Base-by-base conservation (phyloP, 2,888 invertebrate genomes). In the Philereme transversata region DNA sequence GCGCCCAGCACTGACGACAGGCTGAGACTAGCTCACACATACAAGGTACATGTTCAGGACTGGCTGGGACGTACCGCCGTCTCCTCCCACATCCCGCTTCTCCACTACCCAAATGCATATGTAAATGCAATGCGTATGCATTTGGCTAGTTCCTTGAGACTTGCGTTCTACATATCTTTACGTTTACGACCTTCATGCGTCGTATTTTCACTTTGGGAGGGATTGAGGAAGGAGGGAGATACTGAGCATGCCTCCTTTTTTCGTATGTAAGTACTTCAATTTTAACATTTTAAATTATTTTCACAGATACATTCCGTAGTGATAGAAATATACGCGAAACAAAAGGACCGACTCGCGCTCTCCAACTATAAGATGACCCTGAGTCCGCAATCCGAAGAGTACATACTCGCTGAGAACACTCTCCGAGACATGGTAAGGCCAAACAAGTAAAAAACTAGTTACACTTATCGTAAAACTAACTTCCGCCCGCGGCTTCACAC, bases 351-450 rank as follows among this genome's bases (percentile, higher is more conserved):
- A 44, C 74, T 86, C 0, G 92, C 94, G 0, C 84, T 96, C 5
- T 87, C 94, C 4, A 93, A 93, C 67, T 95, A 96, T 74, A 94
- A 94, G 78, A 93, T 93, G 72, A 90, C 93, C 4, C 81, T 96
- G 3, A 92, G 91, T 53, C 93, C 94, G 0, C 94, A 95, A 67
- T 94, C 95, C 0, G 96, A 96, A 71, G 96, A 96, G 74, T 95
- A 95, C 71, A 94, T 95, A 71, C 93, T 96, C 62, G 96, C 96
- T 44, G 96, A 96, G 72, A 96, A 95, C 74, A 94, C 94, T 2
- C 82, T 97, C 0, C 93, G 94, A 72, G 86, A 90, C 57, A 64
- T 71, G 38, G 92, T 92, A 62, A 83, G 86, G n/a, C 5, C n/a
- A 43, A 22, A 41, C 10, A 22, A 5, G 44, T 36, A 5, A 8